A percentile compares a stretch with the other conserved stretches of the same genome.
These are phyloP conservation scores for Agapornis canus DNA, from an alignment of 2,797 vertebrate genomes.

Conservation along the genomic window DNA sequence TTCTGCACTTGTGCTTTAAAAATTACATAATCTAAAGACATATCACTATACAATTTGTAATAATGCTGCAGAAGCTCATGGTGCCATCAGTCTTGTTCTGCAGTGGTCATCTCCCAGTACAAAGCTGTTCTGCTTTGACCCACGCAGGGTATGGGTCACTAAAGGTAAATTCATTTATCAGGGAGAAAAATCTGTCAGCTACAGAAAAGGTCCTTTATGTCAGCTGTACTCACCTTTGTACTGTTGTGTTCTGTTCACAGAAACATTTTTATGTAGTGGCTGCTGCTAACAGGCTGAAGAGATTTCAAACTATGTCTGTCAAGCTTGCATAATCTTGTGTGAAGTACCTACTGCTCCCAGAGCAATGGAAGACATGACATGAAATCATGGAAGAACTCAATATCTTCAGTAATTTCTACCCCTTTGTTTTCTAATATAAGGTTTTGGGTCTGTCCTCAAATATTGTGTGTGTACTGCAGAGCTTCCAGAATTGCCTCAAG, in stretches of 20 bases:
- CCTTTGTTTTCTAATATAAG: background rate
- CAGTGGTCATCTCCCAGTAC: background rate
- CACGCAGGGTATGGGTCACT: background rate
- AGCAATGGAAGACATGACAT: background rate
- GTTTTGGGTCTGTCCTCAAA: background rate
- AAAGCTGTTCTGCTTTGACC: background rate
- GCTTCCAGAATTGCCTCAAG: background rate
- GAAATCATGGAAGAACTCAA: background rate
- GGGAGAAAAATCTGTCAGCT: background rate
- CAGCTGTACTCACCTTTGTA: background rate
- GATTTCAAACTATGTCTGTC: slow-evolving; percentile 73
- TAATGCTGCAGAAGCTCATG: background rate
- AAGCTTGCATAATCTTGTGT: background rate
- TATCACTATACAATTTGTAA: background rate
- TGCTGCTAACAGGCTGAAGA: slow-evolving; percentile 87
- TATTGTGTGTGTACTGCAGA: background rate
- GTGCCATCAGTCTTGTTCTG: background rate
- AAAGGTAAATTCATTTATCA: background rate
- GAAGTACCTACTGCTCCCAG: background rate
- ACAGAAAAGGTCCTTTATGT: background rate
- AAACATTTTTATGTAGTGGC: slow-evolving; percentile 89
- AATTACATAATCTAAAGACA: background rate
- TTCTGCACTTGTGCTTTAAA: background rate
- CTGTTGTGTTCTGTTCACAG: slow-evolving; percentile 69
- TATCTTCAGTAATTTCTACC: background rate